Base-by-base conservation (phyloP, 2,888 invertebrate species). In the Diloba caeruleocephala region DNA sequence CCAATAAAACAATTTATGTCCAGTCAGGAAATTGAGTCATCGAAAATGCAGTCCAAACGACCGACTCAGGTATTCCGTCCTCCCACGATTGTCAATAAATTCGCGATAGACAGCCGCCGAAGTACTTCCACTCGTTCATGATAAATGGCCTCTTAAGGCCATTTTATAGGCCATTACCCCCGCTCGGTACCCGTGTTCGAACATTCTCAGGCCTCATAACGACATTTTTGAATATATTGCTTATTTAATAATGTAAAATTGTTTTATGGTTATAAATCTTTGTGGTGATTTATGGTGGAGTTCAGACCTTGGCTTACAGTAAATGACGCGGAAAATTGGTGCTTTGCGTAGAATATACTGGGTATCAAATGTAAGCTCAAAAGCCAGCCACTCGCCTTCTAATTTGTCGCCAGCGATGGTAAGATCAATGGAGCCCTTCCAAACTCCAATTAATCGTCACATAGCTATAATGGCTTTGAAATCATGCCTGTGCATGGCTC, bases 111-210 rank as follows among this genome's bases (percentile, higher is more conserved):
- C 56, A 53, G 53, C 57, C 50, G 38, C 44, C 52, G 45, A 61
- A 49, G 42, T 37, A 57, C 53, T 59, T 32, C 39, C 54, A 60
- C 66, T 59, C 34, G 42, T 54, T 57, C 57, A 71, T 77, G 76
- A 76, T 60, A 79, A 73, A 78, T 76, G 53, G 66, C 57, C 61
- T 65, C 60, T 74, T 68, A 65, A 51, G 59, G 60, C 55, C 54
- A 68, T 71, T 79, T 76, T 75, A 79, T 79, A 63, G 69, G 61
- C 71, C 68, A 76, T 75, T 74, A 67, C 53, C 50, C 61, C 15
- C 54, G 33, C 39, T 53, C 23, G 38, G 44, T 44, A 59, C 57
- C 26, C 54, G 46, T 70, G 62, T 59, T 61, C 60, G 60, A 62
- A 65, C 70, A 70, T 73, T 73, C 45, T 57, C 19, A 33, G 49